Conservation (phyloP, 1,140 invertebrate species). For the Myzus persicae region DNA sequence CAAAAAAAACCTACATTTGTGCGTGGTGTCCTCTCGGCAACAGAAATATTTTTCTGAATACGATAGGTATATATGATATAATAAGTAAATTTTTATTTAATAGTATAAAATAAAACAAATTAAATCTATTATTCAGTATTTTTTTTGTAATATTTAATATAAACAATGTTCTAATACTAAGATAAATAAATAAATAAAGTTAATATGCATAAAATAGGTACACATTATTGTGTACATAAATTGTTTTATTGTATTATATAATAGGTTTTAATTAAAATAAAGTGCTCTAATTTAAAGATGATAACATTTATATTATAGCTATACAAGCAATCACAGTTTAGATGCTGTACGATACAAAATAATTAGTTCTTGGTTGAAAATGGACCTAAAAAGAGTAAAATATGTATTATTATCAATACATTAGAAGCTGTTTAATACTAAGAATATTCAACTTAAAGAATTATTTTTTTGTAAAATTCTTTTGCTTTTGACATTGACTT, state of each 20-base stretch:
- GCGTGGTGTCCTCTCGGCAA: neutral
- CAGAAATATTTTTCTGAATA: no score
- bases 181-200: neutral
- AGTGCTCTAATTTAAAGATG: neutral
- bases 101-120: neutral
- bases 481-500: neutral
- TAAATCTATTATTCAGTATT: neutral
- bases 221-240: neutral
- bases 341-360: neutral
- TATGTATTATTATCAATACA: neutral
- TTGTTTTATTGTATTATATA: neutral
- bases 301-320: neutral
- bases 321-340: neutral
- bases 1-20: no score
- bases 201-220: neutral
- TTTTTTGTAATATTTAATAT: neutral
- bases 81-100: neutral
- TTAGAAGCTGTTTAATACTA: neutral
- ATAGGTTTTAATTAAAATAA: neutral
- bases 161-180: neutral
- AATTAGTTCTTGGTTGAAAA: neutral
- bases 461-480: neutral
- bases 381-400: neutral
- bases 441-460: neutral
- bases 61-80: neutral